Evolutionary conservation across 2,113 vertebrate species (phyloP).

Genomic region (Semnopithecus entellus): DNA sequence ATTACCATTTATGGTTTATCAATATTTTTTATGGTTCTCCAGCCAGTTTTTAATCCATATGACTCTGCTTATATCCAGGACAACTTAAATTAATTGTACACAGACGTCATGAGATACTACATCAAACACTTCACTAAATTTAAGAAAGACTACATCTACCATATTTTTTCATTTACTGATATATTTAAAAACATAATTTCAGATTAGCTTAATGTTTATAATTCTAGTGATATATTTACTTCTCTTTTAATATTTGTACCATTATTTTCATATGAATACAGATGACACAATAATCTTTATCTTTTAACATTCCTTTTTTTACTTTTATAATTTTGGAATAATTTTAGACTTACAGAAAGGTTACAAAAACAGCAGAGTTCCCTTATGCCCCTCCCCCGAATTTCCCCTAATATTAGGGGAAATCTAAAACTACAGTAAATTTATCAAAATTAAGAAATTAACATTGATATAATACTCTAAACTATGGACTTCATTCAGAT

Average conservation of each 20-base stretch:
- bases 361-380: background rate
- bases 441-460: background rate
- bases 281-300: background rate
- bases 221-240: background rate
- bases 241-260: constrained; percentile 10
- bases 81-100: constrained; percentile 63
- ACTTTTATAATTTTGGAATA: background rate
- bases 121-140: constrained; percentile 34
- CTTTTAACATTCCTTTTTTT: background rate
- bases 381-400: background rate
- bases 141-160: constrained; percentile 16
- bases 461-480: background rate
- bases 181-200: constrained; percentile 36
- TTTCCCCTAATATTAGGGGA: background rate
- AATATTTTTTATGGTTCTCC: constrained; percentile 68
- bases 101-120: constrained; percentile 27
- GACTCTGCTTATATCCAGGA: constrained; percentile 41
- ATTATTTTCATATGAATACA: constrained; percentile 40
- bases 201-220: constrained; percentile 26
- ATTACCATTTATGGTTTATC: constrained; percentile 56
- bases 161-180: constrained; percentile 24
- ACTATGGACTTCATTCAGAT: background rate
- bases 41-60: constrained; percentile 61
- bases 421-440: background rate
- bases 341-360: constrained; percentile 30